Evolutionary conservation across 2,888 invertebrate genomes (phyloP).

Genomic region (Teinopalpus imperialis): DNA sequence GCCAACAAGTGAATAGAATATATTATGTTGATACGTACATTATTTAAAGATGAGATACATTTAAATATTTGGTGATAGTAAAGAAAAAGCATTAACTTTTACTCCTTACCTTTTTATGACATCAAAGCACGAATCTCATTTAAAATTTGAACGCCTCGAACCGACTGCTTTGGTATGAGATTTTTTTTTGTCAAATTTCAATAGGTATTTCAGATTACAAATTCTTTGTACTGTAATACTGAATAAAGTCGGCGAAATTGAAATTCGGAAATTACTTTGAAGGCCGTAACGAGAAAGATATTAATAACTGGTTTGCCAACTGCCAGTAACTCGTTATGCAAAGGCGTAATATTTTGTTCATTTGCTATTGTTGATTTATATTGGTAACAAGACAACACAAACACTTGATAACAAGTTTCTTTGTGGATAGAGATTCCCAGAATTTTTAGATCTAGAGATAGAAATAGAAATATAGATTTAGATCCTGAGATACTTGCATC

Average conservation of each 20-base stretch:
- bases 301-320: not conserved
- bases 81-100: constrained; percentile 2
- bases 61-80: constrained; percentile 1
- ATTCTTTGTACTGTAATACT: constrained; percentile 16
- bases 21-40: no score
- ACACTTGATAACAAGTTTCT: no score
- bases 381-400: no score
- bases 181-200: constrained; percentile 11
- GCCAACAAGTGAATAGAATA: no score
- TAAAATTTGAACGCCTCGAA: constrained; percentile 1
- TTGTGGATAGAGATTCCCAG: no score
- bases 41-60: not conserved
- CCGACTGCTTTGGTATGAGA: not conserved
- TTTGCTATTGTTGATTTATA: no score
- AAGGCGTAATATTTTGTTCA: no score
- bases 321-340: no score
- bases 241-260: constrained; percentile 5
- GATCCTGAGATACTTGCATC: no score
- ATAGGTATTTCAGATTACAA: constrained; percentile 5
- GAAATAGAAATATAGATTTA: no score
- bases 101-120: constrained; percentile 11
- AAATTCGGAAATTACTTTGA: constrained; percentile 4
- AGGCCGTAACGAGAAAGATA: not conserved
- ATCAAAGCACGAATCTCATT: constrained; percentile 19
- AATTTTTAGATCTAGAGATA: no score